Evolutionary conservation across 2,888 invertebrate genomes (phyloP), one percentile per base, ranked within the genome.

Genomic region (Rugalucina vietnamica): DNA sequence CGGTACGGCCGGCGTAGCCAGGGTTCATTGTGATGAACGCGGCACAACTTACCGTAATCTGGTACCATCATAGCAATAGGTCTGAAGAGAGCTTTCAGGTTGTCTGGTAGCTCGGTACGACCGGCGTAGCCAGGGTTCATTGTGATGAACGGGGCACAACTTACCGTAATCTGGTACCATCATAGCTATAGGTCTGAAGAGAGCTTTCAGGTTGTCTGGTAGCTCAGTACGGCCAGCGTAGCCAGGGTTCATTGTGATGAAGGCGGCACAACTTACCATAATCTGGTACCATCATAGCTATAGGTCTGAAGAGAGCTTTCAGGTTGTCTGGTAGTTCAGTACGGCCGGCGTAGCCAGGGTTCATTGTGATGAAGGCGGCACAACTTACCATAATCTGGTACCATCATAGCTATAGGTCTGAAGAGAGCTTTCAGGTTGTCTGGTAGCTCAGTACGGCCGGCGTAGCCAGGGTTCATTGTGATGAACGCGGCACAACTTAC

Each of bases 81-180:
- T 82, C 98, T 96, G 94, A 98, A 98, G 21, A 98, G 94, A 0
- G 98, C 97, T 93, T 98, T 98, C 85, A 98, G 95, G 95, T 98
- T 98, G 92, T 98, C 98, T 0, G 98, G 98, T 57, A 98, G 95
- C 93, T 98, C 98, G 0, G 98, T 98, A 81, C 98, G 96, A 0
- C 98, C 98, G 0, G 98, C 98, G 93, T 98, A 98, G 0, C 98
- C 98, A 0, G 98, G 98, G 95, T 98, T 98, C 98, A 98, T 98
- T 0, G 98, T 98, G 88, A 98, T 97, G 92, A 98, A 98, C 0
- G 97, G 97, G 0, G 98, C 97, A 92, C 32, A 24, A 91, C 93
- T 94, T 95, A 97, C 97, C 97, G 93, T 98, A 98, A 95, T 98
- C 97, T 0, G 98, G 98, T 49, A 98, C 98, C 98, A 98, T 98